Base-by-base conservation (phyloP, 2,113 vertebrate genomes). In the Ardeotis arabs region DNA sequence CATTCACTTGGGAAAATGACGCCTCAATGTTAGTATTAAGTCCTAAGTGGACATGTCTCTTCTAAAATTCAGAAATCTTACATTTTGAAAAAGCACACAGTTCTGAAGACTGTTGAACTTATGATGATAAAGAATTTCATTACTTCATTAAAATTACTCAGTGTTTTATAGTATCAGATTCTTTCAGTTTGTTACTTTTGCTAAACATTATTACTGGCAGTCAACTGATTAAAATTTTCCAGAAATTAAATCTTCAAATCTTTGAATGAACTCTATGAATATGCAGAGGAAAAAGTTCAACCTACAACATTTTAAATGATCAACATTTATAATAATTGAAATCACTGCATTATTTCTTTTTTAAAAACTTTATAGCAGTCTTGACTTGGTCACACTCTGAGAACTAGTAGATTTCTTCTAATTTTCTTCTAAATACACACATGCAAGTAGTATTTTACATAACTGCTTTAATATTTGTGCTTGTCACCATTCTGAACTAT, bases 401-500 rank as follows among this genome's bases (percentile, higher is more conserved):
- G 49, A 96, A 93, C 16, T 56, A 79, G 56, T 53, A 76, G 25
- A 83, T 91, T 95, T 95, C 29, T 25, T 76, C n/a, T 74, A 4
- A 24, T 88, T 95, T 94, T 69, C 80, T 89, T 93, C 10, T 9
- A 91, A 95, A 92, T 52, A 53, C 33, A 47, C 22, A n/a, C 13
- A 44, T 21, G 35, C 13, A 93, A 85, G 87, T 62, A 87, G 4
- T 29, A 84, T 96, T 96, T 96, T 95, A 79, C 22, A 17, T 78
- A 94, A 62, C 29, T 81, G 13, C 90, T 90, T 64, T 49, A 75
- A 47, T 89, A 86, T 73, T 80, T 75, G 16, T 81, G 27, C 24
- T 74, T 93, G 81, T 79, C 73, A 62, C 10, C 41, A 90, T 94
- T 93, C 82, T 85, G 63, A 96, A 93, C 33, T 84, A 39, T 93